Evolutionary conservation across 1,140 invertebrate genomes (phyloP).

Genomic region (honey bee (Apis mellifera)): Amel_HAv3.1 CM009932.2:7188001-7188500

Average conservation of each 20-base stretch:
- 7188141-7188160: slow-evolving; percentile 39
- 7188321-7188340: too few relatives aligned
- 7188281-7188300: background rate
- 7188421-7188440: too few relatives aligned
- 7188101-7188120: too few relatives aligned
- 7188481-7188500: too few relatives aligned
- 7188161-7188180: slow-evolving; percentile 11
- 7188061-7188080: slow-evolving; percentile 36
- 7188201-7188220: slow-evolving; percentile 76
- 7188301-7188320: too few relatives aligned
- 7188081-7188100: slow-evolving; percentile 48
- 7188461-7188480: too few relatives aligned
- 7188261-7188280: slow-evolving; percentile 54
- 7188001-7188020: background rate
- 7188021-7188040: background rate
- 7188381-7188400: too few relatives aligned
- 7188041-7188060: slow-evolving; percentile 68
- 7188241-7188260: slow-evolving; percentile 64
- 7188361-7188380: background rate
- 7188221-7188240: slow-evolving; percentile 72
- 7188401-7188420: too few relatives aligned
- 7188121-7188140: background rate
- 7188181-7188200: slow-evolving; percentile 61
- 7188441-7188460: too few relatives aligned
- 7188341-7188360: background rate